Percentiles rank a stretch among this genome's conserved stretches.
phyloP scores from a whole-genome alignment of 2,113 vertebrate genomes.

The Talpa occidentalis region DNA sequence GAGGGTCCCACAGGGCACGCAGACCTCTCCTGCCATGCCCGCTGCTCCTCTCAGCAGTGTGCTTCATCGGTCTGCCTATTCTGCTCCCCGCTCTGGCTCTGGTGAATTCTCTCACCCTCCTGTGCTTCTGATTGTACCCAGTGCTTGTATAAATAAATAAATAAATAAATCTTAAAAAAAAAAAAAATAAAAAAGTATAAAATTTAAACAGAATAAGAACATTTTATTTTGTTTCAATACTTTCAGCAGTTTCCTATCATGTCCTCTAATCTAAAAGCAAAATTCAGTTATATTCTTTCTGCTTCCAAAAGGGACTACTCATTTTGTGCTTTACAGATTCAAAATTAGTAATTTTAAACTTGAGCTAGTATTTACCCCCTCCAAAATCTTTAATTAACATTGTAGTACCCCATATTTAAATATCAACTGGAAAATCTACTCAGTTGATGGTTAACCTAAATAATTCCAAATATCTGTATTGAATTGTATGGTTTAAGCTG shows the following conservation, averaged over 20 bases:
- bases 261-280: not conserved
- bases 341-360: slow-evolving; percentile 14
- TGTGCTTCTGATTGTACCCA: too few species aligned
- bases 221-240: not conserved
- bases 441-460: not conserved
- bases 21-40: too few species aligned
- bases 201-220: not conserved
- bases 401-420: not conserved
- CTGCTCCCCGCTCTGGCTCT: too few species aligned
- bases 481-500: not conserved
- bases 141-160: too few species aligned
- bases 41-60: too few species aligned
- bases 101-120: too few species aligned
- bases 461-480: not conserved
- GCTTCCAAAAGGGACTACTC: not conserved
- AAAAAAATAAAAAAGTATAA: not conserved
- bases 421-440: not conserved
- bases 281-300: not conserved
- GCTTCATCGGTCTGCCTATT: too few species aligned
- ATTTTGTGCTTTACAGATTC: slow-evolving; percentile 10
- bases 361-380: not conserved
- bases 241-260: not conserved
- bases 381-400: not conserved
- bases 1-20: too few species aligned
- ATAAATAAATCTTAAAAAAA: too few species aligned